Base-by-base conservation (phyloP, 2,113 vertebrate genomes). In the Tor tambroides region DNA sequence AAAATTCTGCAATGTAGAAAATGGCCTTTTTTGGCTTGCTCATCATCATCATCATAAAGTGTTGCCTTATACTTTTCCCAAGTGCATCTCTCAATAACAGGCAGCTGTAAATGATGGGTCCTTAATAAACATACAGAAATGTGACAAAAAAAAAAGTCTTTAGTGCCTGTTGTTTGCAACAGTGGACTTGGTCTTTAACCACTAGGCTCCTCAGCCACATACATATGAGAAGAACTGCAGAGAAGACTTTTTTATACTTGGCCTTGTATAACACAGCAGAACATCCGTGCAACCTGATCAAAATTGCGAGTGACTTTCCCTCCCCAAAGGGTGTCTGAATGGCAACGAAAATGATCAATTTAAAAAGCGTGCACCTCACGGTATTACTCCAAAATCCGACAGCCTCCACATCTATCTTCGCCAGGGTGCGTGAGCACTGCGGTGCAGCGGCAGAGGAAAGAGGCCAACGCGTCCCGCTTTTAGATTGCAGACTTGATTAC, bases 401-500 rank as follows among this genome's bases (percentile, higher is more conserved):
- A 74, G 67, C 15, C 41, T 63, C 65, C 17, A 43, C 77, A 75
- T 86, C 61, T 30, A 54, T 83, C 78, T 43, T 46, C 23, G 11
- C 28, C 10, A 7, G 80, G 30, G 7, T 49, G 19, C 17, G 21
- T 80, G 10, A 78, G 28, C 43, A 26, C 43, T 54, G 75, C 8
- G 54, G 67, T 32, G 77, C 38, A 82, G 61, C 30, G 28, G 6
- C 28, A 17, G 63, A 85, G 75, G 65, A 65, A 38, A 67, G 74
- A 76, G 23, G 61, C 30, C 46, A 8, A n/a, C 12, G 4, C 43
- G 54, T 85, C 61, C 80, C 54, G 46, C 63, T 69, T 51, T 86
- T 49, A 75, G 83, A 85, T 77, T 85, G 82, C 79, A 76, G 79
- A 90, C 86, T 85, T 87, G 88, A 91, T 91, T 91, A 89, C 75